Percentiles rank a stretch among this genome's conserved stretches.
phyloP scores from a whole-genome alignment of 2,113 vertebrate genomes.

The Grus americana region DNA sequence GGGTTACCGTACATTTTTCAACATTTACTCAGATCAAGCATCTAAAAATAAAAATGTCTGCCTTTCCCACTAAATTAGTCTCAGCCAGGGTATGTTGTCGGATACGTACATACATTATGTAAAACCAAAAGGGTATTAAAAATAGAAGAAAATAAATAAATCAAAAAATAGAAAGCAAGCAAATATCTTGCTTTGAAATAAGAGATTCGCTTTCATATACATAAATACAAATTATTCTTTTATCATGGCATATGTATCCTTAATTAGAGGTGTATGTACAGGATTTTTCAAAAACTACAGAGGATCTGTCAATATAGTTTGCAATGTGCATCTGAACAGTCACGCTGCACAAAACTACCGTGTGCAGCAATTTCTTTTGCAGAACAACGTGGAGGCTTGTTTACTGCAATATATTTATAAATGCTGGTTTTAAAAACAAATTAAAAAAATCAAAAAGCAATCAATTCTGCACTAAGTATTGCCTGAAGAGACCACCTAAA shows the following conservation, averaged over 20 bases:
- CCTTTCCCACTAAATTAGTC: conserved; percentile 32
- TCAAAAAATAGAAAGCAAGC: neutral
- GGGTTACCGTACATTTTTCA: neutral
- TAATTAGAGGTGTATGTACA: neutral
- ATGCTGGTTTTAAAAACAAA: neutral
- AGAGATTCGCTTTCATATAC: conserved; percentile 11
- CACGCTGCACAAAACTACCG: neutral
- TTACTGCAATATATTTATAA: neutral
- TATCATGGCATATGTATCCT: neutral
- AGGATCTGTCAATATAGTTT: neutral
- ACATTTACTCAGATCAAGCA: neutral
- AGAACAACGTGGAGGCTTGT: neutral
- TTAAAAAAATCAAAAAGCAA: neutral
- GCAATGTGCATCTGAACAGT: neutral
- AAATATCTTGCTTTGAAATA: conserved; percentile 3
- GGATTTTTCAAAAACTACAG: neutral
- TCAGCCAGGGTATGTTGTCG: neutral
- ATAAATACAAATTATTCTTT: conserved; percentile 32
- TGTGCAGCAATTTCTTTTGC: neutral
- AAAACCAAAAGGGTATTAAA: neutral
- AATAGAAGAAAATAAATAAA: conserved; percentile 45
- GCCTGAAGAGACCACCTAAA: neutral
- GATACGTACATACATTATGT: neutral
- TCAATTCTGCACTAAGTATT: neutral
- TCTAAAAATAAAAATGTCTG: conserved; percentile 44